These are phyloP conservation scores for Apeira syringaria DNA, from an alignment of 2,888 invertebrate genomes.

Conservation along the genomic window DNA sequence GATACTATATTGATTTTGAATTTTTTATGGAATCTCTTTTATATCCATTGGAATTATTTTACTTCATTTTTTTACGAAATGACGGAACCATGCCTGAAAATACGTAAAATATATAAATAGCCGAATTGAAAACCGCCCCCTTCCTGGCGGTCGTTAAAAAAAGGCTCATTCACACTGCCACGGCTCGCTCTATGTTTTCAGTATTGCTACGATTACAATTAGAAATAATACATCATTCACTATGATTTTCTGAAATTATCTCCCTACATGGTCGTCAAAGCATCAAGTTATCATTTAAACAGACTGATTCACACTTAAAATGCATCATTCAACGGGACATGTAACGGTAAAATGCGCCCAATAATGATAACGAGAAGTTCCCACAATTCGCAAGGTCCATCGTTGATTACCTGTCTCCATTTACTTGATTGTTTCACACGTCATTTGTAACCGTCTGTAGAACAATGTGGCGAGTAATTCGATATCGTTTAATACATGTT, in stretches of 20 bases:
- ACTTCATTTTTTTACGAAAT: no score
- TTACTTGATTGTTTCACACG: constrained; percentile 31
- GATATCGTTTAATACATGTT: constrained; percentile 52
- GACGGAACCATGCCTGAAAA: no score
- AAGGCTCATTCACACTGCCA: no score
- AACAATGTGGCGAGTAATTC: constrained; percentile 66
- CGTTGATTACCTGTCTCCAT: constrained; percentile 35
- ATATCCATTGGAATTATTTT: no score
- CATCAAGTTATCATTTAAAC: background rate
- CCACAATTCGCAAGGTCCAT: constrained; percentile 46
- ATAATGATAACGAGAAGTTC: constrained; percentile 46
- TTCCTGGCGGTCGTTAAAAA: no score
- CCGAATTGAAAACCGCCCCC: no score
- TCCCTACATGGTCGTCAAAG: background rate
- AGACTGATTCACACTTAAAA: constrained; percentile 9
- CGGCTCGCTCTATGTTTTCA: no score
- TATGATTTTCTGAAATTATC: background rate
- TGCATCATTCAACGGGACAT: constrained; percentile 28
- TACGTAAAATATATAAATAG: no score
- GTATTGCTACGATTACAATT: no score
- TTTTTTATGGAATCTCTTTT: no score
- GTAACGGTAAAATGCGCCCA: constrained; percentile 39
- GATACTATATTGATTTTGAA: no score
- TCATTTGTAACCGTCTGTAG: constrained; percentile 32
- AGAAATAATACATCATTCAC: background rate